Conservation (phyloP, 2,113 vertebrate species). For the Vidua chalybeata region DNA sequence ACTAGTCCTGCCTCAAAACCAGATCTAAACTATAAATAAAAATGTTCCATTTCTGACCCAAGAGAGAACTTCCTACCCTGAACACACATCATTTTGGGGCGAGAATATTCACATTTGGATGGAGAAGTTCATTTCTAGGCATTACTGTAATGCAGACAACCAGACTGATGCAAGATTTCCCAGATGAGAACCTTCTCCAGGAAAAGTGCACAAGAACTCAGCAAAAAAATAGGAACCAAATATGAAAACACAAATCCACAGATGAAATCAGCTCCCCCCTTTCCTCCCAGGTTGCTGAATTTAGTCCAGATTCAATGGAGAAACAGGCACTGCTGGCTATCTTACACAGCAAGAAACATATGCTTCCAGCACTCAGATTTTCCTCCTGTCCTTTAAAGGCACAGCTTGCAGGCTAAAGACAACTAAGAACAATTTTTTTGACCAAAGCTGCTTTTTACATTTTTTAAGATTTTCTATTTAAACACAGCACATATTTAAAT, state of each 20-base stretch:
- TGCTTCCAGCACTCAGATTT: slow-evolving; percentile 18
- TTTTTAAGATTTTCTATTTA: background rate
- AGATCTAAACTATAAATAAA: background rate
- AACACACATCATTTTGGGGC: background rate
- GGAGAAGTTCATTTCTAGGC: background rate
- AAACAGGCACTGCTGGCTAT: slow-evolving; percentile 34
- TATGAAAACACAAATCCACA: slow-evolving; percentile 2
- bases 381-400: slow-evolving; percentile 6
- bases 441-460: background rate
- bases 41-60: background rate
- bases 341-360: slow-evolving; percentile 34
- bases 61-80: background rate
- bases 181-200: background rate
- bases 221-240: background rate
- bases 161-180: slow-evolving; percentile 14
- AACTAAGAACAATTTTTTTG: background rate
- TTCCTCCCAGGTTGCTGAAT: background rate
- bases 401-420: background rate
- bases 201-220: background rate
- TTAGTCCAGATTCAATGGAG: slow-evolving; percentile 31
- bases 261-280: background rate
- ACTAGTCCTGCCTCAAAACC: background rate
- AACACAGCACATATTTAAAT: background rate
- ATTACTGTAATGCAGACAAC: background rate
- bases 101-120: background rate